Evolutionary conservation across 1,140 invertebrate species (phyloP), one percentile per base, ranked within the genome.

Genomic region (Olivierus martensii): DNA sequence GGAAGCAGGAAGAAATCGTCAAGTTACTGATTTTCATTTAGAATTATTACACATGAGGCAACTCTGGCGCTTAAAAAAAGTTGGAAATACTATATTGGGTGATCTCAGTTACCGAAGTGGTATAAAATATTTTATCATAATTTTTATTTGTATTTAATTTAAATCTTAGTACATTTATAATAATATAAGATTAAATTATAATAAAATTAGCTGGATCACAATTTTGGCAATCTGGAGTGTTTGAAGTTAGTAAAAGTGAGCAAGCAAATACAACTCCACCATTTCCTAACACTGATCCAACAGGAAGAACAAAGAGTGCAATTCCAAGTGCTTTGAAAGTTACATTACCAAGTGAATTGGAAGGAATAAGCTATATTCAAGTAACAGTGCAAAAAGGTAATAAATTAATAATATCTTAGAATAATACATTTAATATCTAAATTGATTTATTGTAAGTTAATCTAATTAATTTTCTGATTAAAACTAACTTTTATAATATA

Each of bases 231-330:
- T 84, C 83, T 51, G 91, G 92, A 38, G 87, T 89, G 59, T 96
- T 97, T 77, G 92, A 97, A 76, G 92, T 97, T 1, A 85, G 82
- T 3, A 96, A 96, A 73, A 88, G 87, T 6, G 87, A 91, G 59
- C 43, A 53, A 5, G 79, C 79, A 62, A 64, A 57, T 11, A 59
- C 57, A 48, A 68, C 77, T 45, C 76, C 77, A 15, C 73, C 73
- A 50, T 77, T 72, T 48, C 68, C 70, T 28, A 39, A 17, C 18
- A 67, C 66, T 63, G 60, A 67, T 22, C 46, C 58, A 35, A 63
- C 47, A 59, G 59, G 45, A 36, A 54, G 11, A 53, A 52, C 45
- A 18, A 7, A 28, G 15, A 38, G 11, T 18, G n/a, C 44, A n/a
- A 48, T 47, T 53, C 10, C 43, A 46, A 91, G 88, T n/a, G 83